These are phyloP conservation scores for Botrylloides violaceus DNA, from an alignment of 23 tunicate species.

Conservation along the genomic window DNA sequence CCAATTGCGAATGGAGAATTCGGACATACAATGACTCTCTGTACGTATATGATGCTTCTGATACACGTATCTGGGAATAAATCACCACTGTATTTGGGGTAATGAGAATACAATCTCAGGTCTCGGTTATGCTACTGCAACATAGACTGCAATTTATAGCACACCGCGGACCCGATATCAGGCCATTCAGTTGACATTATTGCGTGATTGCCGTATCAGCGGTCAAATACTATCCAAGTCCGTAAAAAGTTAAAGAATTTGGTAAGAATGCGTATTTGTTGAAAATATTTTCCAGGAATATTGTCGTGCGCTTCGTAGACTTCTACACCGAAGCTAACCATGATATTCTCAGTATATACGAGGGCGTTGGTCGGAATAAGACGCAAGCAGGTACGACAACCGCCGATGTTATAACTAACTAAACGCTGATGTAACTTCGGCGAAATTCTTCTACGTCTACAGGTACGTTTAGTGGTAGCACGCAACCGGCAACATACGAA, in stretches of 20 bases:
- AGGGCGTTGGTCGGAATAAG: slow-evolving; percentile 33
- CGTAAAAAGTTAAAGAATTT: too few relatives aligned
- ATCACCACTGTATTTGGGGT: too few relatives aligned
- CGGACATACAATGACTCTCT: neutral
- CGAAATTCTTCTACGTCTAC: neutral
- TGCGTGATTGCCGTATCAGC: too few relatives aligned
- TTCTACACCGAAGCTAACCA: slow-evolving; percentile 17
- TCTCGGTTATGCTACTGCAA: too few relatives aligned
- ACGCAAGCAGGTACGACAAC: slow-evolving; percentile 13
- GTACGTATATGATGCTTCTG: neutral
- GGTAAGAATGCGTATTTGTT: too few relatives aligned
- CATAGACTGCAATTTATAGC: too few relatives aligned
- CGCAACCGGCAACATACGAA: neutral
- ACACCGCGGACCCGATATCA: neutral
- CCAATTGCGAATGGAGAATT: slow-evolving; percentile 12
- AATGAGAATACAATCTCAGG: too few relatives aligned
- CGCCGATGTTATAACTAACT: neutral
- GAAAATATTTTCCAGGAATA: slow-evolving; percentile 7
- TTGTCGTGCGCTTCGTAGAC: slow-evolving; percentile 1
- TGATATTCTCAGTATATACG: slow-evolving; percentile 17
- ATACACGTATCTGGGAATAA: too few relatives aligned
- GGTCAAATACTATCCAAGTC: too few relatives aligned
- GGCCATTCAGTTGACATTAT: too few relatives aligned
- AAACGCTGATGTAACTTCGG: neutral
- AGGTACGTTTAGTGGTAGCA: slow-evolving; percentile 5